Conservation (phyloP, 2,113 vertebrate species). For the Mustelus asterias region DNA sequence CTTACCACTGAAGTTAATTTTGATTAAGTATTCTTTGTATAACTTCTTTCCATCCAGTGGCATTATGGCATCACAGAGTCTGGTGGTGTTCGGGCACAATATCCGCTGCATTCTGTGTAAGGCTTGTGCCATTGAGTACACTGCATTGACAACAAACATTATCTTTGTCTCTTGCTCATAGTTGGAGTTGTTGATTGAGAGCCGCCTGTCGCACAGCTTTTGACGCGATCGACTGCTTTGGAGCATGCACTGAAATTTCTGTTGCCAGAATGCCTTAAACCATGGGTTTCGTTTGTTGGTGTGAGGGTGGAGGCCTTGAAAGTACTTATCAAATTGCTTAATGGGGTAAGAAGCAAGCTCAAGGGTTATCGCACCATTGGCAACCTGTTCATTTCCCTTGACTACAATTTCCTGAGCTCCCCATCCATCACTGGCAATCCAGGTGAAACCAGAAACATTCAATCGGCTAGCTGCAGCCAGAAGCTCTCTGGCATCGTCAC, state of each 20-base stretch:
- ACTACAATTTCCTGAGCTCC: conserved; percentile 93
- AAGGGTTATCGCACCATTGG: conserved; percentile 86
- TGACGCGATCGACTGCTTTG: conserved; percentile 52
- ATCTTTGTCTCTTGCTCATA: conserved; percentile 98
- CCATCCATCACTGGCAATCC: conserved; percentile 97
- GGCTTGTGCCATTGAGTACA: conserved; percentile 89
- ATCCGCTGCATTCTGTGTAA: conserved; percentile 89
- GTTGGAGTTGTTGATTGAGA: conserved; percentile 75
- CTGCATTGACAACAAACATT: conserved; percentile 97
- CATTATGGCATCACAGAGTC: conserved; percentile 88
- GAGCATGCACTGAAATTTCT: conserved; percentile 89
- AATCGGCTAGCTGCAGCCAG: conserved; percentile 82
- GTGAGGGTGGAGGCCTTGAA: conserved; percentile 76
- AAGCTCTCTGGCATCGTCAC: conserved; percentile 87
- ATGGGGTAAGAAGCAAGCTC: conserved; percentile 86
- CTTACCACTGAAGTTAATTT: conserved; percentile 94
- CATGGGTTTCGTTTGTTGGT: conserved; percentile 89
- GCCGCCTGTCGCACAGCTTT: conserved; percentile 69
- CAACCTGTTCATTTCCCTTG: conserved; percentile 85
- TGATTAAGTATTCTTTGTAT: conserved; percentile 90
- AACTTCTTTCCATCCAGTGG: conserved; percentile 81
- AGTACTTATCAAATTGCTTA: conserved; percentile 85
- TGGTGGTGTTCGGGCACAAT: conserved; percentile 85
- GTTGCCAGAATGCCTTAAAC: conserved; percentile 97
- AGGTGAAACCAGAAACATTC: conserved; percentile 82